A percentile compares a stretch with the other conserved stretches of the same genome.
phyloP scores from a whole-genome alignment of 2,888 invertebrate genomes.

The Dicranocentrus wangi region DNA sequence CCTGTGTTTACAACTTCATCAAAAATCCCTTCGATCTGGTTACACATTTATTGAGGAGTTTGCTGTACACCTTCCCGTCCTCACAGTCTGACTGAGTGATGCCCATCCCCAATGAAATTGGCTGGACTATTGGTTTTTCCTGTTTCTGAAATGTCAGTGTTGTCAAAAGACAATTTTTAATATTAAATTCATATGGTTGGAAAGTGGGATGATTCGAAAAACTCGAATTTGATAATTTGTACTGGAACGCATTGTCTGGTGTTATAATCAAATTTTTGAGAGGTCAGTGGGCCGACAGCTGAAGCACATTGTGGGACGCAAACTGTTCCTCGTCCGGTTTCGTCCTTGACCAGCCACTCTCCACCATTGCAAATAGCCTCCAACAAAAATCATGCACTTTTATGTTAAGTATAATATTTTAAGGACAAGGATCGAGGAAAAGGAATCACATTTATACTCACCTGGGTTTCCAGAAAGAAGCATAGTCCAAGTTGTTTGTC shows the following conservation, averaged over 20 bases:
- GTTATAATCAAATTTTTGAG: neutral
- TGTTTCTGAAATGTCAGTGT: neutral
- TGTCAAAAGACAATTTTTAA: neutral
- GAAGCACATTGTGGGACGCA: conserved; percentile 16
- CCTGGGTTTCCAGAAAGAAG: conserved; percentile 27
- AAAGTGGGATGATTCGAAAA: too few species aligned
- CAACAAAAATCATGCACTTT: neutral
- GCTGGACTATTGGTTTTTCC: neutral
- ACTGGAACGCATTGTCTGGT: conserved; percentile 19
- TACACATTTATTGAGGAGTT: conserved; percentile 10
- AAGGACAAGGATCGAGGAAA: too few species aligned
- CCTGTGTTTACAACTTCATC: neutral
- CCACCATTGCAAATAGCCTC: conserved; percentile 6
- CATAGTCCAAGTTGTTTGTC: conserved; percentile 3
- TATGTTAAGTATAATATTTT: too few species aligned
- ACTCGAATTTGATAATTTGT: too few species aligned
- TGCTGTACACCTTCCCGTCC: conserved; percentile 15
- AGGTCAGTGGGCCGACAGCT: neutral
- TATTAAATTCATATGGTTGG: neutral
- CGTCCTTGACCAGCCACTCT: conserved; percentile 34
- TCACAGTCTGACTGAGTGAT: conserved; percentile 3
- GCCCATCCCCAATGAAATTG: neutral
- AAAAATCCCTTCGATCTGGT: conserved; percentile 23
- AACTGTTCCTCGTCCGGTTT: neutral
- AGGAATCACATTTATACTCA: too few species aligned